Base-by-base conservation (phyloP, 1,140 invertebrate species). In the Caenorhabditis latens region DNA sequence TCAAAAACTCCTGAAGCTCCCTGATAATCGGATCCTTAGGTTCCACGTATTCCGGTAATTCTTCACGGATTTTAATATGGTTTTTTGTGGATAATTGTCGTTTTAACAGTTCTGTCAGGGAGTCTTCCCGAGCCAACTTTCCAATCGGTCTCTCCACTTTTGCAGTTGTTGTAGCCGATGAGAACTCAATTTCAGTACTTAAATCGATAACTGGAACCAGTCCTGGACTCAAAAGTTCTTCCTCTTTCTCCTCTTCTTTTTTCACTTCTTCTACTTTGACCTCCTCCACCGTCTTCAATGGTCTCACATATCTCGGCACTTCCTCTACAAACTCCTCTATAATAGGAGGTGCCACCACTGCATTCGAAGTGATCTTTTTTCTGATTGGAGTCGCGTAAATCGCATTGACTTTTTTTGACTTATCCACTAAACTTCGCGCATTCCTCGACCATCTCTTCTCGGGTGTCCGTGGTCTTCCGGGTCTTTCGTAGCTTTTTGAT, bases 301-400 rank as follows among this genome's bases (percentile, higher is more conserved):
- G 21, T 24, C 46, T 79, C 46, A 50, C 71, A 53, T 79, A 79
- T 79, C 71, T 48, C 11, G 71, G 71, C n/a, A 79, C 46, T 79
- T 79, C 71, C 24, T 79, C 71, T 4, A 14, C 21, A 21, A 79
- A 79, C 24, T 79, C 71, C 24, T 79, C 71, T 1, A 79, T 79
- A 11, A 79, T 79, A 14, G 71, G 71, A 48, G 71, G 46, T 6
- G n/a, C 46, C 2, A 79, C 71, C 8, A 21, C 8, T 53, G 71
- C 71, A 21, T 50, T 79, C n/a, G 21, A 79, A 21, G 71, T 79
- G 9, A 79, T 79, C 14, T 79, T 79, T 53, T 79, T 50, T 13
- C 71, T n/a, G 13, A 79, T 79, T 32, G 71, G 71, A 24, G 71
- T 79, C 16, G 71, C 71, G 50, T 79, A 79, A 79, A 79, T 75